These are phyloP conservation scores for Tryphoninae sp. DNA, from an alignment of 2,888 invertebrate genomes.

Conservation along the genomic window DNA sequence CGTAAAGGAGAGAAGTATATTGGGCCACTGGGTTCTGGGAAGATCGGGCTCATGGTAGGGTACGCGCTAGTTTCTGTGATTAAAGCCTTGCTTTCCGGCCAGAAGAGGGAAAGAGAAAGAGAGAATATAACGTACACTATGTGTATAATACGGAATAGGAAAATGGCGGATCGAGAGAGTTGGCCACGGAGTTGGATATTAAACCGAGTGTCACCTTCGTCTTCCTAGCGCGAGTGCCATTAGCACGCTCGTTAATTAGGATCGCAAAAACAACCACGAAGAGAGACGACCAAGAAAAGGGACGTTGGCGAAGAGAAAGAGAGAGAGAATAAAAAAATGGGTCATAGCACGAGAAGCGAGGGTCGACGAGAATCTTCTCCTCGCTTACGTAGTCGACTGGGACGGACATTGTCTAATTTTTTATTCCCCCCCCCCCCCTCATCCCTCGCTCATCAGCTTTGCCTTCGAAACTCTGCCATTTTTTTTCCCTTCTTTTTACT, in stretches of 20 bases:
- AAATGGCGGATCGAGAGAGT: slow-evolving; percentile 26
- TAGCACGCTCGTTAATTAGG: slow-evolving; percentile 63
- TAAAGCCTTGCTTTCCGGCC: slow-evolving; percentile 48
- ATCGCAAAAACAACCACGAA: slow-evolving; percentile 54
- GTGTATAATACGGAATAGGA: background rate
- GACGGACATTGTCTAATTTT: slow-evolving; percentile 19
- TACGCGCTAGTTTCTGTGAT: slow-evolving; percentile 52
- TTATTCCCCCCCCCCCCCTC: background rate
- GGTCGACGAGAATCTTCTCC: slow-evolving; percentile 8
- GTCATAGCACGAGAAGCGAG: background rate
- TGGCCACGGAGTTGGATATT: slow-evolving; percentile 53
- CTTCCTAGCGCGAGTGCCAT: slow-evolving; percentile 57
- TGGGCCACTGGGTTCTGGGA: slow-evolving; percentile 10
- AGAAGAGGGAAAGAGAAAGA: slow-evolving; percentile 12
- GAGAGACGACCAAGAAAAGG: slow-evolving; percentile 3
- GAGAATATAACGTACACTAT: slow-evolving; percentile 26
- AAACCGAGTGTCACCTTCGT: slow-evolving; percentile 58
- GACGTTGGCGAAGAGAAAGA: slow-evolving; percentile 14
- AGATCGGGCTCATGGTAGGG: slow-evolving; percentile 46
- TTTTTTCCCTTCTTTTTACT: background rate
- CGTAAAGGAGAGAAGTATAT: slow-evolving; percentile 22
- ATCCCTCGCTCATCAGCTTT: too few species aligned
- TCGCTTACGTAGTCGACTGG: slow-evolving; percentile 11
- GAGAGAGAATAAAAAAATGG: slow-evolving; percentile 15
- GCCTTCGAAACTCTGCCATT: background rate